Percentiles rank a stretch among this genome's conserved stretches.
Conservation (phyloP, 1,140 invertebrate species). For the Vanessa tameamea region DNA sequence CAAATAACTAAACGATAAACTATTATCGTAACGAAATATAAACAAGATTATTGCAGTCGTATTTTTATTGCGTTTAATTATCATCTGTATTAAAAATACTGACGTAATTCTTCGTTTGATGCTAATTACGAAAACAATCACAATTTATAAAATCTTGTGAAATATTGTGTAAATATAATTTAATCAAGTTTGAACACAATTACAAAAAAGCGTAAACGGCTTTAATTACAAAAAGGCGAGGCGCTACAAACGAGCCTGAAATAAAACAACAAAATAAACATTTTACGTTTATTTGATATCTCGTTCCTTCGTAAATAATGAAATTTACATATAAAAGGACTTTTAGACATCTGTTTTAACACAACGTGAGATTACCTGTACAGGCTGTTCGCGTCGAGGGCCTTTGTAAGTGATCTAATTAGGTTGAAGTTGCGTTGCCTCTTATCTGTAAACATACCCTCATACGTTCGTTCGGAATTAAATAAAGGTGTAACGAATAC, state of each 20-base stretch:
- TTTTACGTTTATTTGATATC: background rate
- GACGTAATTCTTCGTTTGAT: background rate
- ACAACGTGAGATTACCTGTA: background rate
- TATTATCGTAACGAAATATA: background rate
- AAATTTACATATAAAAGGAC: slow-evolving; percentile 9
- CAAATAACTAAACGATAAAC: too few relatives aligned
- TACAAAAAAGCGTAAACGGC: background rate
- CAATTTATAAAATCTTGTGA: background rate
- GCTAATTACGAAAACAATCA: background rate
- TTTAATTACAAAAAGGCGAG: background rate
- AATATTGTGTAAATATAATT: background rate
- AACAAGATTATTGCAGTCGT: background rate
- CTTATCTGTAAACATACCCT: background rate
- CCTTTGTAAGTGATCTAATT: slow-evolving; percentile 18
- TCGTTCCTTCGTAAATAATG: background rate
- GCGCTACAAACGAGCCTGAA: background rate
- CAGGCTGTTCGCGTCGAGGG: background rate
- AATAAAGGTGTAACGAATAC: slow-evolving; percentile 14
- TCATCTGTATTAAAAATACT: background rate
- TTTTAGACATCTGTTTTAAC: background rate
- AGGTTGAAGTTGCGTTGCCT: background rate
- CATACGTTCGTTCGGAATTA: background rate
- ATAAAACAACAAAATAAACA: background rate
- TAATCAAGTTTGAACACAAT: background rate
- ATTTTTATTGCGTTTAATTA: background rate